Conservation (phyloP, 2,888 invertebrate species). For the Spodoptera exigua region DNA sequence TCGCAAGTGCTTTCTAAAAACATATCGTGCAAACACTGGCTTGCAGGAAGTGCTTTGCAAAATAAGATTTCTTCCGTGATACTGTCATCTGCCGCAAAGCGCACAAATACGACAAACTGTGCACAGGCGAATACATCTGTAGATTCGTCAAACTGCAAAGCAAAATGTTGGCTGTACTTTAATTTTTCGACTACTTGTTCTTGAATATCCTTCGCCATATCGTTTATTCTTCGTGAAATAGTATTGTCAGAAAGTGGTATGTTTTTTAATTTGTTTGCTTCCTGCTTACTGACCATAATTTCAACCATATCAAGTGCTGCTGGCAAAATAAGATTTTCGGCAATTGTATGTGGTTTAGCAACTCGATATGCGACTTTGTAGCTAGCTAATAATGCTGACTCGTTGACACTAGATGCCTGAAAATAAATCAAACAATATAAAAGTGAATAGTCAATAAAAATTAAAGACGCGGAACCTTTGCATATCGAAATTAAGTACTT, state of each 20-base stretch:
- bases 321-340: too few species aligned
- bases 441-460: too few species aligned
- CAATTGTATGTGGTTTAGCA: slow-evolving; percentile 54
- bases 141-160: slow-evolving; percentile 61
- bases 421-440: too few species aligned
- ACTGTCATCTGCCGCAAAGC: slow-evolving; percentile 56
- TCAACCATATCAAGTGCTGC: slow-evolving; percentile 46
- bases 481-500: too few species aligned
- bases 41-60: slow-evolving; percentile 57
- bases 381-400: too few species aligned
- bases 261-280: too few species aligned
- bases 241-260: too few species aligned
- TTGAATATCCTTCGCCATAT: slow-evolving; percentile 53
- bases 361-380: slow-evolving; percentile 18
- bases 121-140: slow-evolving; percentile 58
- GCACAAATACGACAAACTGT: slow-evolving; percentile 55
- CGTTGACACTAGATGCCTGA: too few species aligned
- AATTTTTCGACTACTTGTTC: slow-evolving; percentile 45
- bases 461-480: too few species aligned
- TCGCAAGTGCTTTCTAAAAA: slow-evolving; percentile 13
- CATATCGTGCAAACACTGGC: slow-evolving; percentile 41
- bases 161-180: slow-evolving; percentile 46
- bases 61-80: slow-evolving; percentile 57
- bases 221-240: slow-evolving; percentile 56
- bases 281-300: slow-evolving; percentile 5